Percentiles rank a stretch among this genome's conserved stretches.
phyloP scores from a whole-genome alignment of 2,888 invertebrate genomes.

The Tuberolachnus salignus region DNA sequence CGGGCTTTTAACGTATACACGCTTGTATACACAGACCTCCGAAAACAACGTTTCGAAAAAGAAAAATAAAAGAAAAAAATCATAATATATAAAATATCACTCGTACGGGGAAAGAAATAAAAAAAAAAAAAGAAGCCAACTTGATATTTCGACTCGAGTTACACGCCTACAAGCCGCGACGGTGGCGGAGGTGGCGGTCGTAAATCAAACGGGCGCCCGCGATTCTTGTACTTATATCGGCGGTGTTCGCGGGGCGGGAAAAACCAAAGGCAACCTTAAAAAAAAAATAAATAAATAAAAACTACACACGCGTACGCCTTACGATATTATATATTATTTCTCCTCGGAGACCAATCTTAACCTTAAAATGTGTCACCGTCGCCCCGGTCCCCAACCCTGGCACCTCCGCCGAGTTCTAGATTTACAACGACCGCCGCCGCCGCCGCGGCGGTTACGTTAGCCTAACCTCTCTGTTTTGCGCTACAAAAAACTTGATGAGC shows the following conservation, averaged over 20 bases:
- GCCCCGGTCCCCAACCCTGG: not conserved
- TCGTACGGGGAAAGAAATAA: not conserved
- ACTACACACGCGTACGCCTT: not conserved
- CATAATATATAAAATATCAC: constrained; percentile 4
- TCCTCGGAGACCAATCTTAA: constrained; percentile 61
- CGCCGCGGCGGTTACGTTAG: constrained; percentile 44
- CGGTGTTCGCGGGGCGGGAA: not conserved
- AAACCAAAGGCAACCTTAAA: constrained; percentile 19
- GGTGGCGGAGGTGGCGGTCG: not conserved
- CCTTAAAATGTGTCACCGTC: constrained; percentile 60
- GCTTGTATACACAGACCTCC: too few species aligned
- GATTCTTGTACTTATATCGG: constrained; percentile 15
- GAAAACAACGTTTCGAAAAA: constrained; percentile 8
- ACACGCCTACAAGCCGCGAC: constrained; percentile 1
- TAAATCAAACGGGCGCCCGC: constrained; percentile 48
- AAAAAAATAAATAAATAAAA: not conserved
- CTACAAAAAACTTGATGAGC: constrained; percentile 58
- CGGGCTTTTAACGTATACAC: constrained; percentile 20
- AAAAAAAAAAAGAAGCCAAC: constrained; percentile 16
- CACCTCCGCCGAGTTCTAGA: too few species aligned
- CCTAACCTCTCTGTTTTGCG: constrained; percentile 47
- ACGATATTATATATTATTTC: constrained; percentile 60
- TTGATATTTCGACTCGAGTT: constrained; percentile 39
- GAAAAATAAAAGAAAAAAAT: not conserved
- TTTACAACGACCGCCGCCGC: not conserved